Percentiles rank a stretch among this genome's conserved stretches.
These are phyloP conservation scores for Encarsia formosa DNA, from an alignment of 2,888 invertebrate species.

Conservation along the genomic window DNA sequence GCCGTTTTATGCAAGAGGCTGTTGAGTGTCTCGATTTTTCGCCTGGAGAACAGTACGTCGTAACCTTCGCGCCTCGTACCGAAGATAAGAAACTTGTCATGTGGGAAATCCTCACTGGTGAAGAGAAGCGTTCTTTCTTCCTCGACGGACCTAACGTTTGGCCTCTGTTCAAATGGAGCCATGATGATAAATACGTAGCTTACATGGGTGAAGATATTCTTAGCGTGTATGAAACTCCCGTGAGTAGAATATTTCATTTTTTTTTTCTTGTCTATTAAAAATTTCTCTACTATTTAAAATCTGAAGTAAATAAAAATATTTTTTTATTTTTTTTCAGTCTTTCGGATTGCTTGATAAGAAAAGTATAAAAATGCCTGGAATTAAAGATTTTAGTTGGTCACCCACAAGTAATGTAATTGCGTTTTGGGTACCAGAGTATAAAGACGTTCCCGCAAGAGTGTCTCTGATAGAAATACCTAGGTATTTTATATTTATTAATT, in stretches of 20 bases:
- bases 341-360: slow-evolving; percentile 93
- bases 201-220: slow-evolving; percentile 78
- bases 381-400: slow-evolving; percentile 96
- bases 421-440: slow-evolving; percentile 98
- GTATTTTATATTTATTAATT: slow-evolving; percentile 34
- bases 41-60: slow-evolving; percentile 93
- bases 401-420: slow-evolving; percentile 94
- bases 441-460: slow-evolving; percentile 93
- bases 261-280: slow-evolving; percentile 1
- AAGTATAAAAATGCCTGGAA: slow-evolving; percentile 84
- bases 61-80: slow-evolving; percentile 85
- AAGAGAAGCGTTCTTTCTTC: slow-evolving; percentile 86
- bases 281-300: not conserved
- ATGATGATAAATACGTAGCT: slow-evolving; percentile 93
- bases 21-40: slow-evolving; percentile 97
- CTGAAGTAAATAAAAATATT: not conserved
- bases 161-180: slow-evolving; percentile 97
- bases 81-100: slow-evolving; percentile 83
- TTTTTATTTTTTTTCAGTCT: slow-evolving; percentile 55
- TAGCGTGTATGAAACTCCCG: slow-evolving; percentile 93
- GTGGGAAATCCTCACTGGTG: slow-evolving; percentile 95
- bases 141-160: slow-evolving; percentile 80
- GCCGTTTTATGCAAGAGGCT: slow-evolving; percentile 82
- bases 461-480: slow-evolving; percentile 89
- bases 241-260: slow-evolving; percentile 45